Evolutionary conservation across 2,888 invertebrate species (phyloP).

Genomic region (Drosophila ezoana): DNA sequence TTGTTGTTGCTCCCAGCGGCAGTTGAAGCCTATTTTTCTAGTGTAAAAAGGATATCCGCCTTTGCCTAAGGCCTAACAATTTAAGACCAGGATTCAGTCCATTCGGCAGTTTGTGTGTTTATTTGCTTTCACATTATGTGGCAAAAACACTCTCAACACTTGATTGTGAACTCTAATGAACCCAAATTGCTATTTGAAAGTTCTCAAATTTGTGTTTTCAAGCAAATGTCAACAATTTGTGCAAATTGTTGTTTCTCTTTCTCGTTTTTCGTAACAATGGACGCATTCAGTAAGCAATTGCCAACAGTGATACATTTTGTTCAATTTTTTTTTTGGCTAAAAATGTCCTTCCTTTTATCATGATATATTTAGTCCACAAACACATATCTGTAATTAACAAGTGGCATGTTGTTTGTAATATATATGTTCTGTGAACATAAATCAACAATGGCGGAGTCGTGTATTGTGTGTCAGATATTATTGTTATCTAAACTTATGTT

Average conservation of each 20-base stretch:
- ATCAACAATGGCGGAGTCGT: no score
- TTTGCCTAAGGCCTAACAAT: conserved; percentile 21
- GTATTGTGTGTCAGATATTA: no score
- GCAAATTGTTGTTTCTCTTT: not conserved
- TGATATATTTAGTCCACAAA: no score
- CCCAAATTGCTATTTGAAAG: conserved; percentile 29
- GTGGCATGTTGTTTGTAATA: no score
- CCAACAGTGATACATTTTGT: no score
- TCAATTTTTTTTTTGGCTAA: no score
- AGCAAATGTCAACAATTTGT: not conserved
- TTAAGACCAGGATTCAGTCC: not conserved
- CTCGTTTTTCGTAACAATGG: no score
- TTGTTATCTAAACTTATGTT: no score
- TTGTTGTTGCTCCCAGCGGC: not conserved
- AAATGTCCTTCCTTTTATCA: no score
- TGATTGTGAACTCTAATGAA: conserved; percentile 17
- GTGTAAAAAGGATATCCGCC: conserved; percentile 43
- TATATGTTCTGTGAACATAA: no score
- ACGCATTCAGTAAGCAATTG: no score
- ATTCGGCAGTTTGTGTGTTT: conserved; percentile 43
- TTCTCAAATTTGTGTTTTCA: conserved; percentile 10
- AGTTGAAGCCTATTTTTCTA: conserved; percentile 26
- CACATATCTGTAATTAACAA: no score
- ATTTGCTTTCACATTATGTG: conserved; percentile 22
- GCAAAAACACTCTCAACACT: conserved; percentile 28